Percentiles rank a stretch among this genome's conserved stretches.
These are phyloP conservation scores for Gibbula magus DNA, from an alignment of 2,888 invertebrate species.

Conservation along the genomic window DNA sequence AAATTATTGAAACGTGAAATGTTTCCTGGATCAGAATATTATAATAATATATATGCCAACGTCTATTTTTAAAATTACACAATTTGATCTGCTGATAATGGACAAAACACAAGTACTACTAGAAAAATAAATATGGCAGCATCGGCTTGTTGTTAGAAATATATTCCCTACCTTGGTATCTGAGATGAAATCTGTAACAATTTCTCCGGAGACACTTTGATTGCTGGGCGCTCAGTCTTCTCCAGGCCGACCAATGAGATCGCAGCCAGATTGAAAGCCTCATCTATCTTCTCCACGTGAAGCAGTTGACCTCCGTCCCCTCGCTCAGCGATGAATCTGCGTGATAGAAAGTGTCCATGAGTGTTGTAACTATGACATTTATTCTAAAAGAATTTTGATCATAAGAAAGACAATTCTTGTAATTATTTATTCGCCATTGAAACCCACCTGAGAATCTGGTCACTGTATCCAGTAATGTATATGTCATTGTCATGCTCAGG, in stretches of 20 bases:
- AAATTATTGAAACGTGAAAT: too few species aligned
- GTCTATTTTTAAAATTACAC: too few species aligned
- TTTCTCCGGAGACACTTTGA: constrained; percentile 36
- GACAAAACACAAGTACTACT: background rate
- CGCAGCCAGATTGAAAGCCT: constrained; percentile 71
- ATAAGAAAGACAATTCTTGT: background rate
- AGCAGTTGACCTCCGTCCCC: constrained; percentile 73
- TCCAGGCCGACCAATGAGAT: constrained; percentile 43
- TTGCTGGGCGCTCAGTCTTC: constrained; percentile 29
- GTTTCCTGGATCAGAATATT: too few species aligned
- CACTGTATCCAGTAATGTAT: constrained; percentile 75
- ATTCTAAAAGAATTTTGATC: too few species aligned
- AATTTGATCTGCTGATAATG: too few species aligned
- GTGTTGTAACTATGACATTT: too few species aligned
- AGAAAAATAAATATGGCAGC: background rate
- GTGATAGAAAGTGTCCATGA: background rate
- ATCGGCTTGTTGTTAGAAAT: background rate
- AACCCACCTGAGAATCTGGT: constrained; percentile 74
- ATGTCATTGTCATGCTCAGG: constrained; percentile 73
- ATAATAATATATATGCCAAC: too few species aligned
- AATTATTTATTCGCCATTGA: background rate
- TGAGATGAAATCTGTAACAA: constrained; percentile 52
- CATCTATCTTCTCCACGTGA: constrained; percentile 76
- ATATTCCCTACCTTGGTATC: constrained; percentile 54
- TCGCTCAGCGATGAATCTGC: constrained; percentile 75